Evolutionary conservation across 2,113 vertebrate genomes (phyloP), one percentile per base, ranked within the genome.

Genomic region (Cryptomyrus ogoouensis): DNA sequence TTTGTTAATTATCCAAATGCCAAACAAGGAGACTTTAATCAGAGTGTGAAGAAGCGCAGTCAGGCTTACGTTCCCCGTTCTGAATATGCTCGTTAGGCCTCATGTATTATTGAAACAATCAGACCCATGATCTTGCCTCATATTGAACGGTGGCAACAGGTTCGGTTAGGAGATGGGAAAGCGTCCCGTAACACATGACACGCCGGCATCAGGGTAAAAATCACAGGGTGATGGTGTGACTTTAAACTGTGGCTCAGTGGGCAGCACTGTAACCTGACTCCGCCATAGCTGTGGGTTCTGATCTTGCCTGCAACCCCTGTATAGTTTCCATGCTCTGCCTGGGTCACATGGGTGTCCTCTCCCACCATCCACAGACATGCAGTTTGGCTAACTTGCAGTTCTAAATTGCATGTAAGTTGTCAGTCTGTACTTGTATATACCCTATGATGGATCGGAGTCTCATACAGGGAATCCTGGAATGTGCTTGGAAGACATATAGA

Each of bases 1-100:
- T 95, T 95, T 95, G 94, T 95, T 95, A 94, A 96, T 96, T 96
- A 95, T 94, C 95, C 93, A 96, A 96, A 96, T 96, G 95, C 94
- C 95, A 96, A 95, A 94, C 95, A 93, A 93, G 91, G 91, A 92
- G 95, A 94, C 93, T 95, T 95, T 96, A 96, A 96, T 96, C 96
- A 96, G 90, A 77, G 77, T 93, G 94, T 89, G 90, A 93, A 47
- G 89, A 90, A 66, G 89, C 93, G 90, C 91, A 94, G 92, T 91
- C 74, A 89, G 92, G 92, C 94, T 31, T 93, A 93, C 88, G 88
- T 91, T 91, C 92, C 92, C 92, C 90, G 92, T 91, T 93, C 91
- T 92, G 91, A 94, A 95, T 94, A 93, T 92, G 93, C 94, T 96
- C 94, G 94, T 95, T 94, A 93, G 88, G 89, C 93, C 94, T 96